Evolutionary conservation across 2,113 vertebrate species (phyloP).

Genomic region (Parotia lawesii): DNA sequence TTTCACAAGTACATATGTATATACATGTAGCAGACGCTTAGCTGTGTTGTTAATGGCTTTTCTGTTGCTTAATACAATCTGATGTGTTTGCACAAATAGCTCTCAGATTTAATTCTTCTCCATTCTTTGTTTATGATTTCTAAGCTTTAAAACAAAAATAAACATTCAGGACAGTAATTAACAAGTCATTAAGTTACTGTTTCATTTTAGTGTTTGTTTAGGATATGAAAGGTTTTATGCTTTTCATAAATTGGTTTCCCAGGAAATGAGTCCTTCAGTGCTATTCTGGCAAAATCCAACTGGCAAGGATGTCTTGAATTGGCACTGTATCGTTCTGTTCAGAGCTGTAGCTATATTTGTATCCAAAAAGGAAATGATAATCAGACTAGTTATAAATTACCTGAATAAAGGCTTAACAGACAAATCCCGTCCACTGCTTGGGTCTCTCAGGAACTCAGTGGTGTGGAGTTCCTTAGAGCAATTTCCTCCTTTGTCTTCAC

Average conservation of each 20-base stretch:
- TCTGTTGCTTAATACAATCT: neutral
- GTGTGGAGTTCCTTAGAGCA: neutral
- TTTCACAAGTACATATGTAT: neutral
- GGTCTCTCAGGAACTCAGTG: neutral
- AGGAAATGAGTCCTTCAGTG: neutral
- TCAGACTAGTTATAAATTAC: neutral
- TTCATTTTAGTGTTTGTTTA: conserved; percentile 14
- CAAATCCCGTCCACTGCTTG: neutral
- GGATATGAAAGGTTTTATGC: neutral
- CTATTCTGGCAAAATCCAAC: neutral
- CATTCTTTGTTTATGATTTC: neutral
- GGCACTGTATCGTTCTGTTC: neutral
- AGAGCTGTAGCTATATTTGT: neutral
- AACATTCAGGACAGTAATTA: neutral
- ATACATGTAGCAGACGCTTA: neutral
- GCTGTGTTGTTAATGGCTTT: neutral
- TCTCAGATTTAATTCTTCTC: neutral
- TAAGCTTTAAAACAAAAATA: neutral
- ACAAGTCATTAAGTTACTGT: neutral
- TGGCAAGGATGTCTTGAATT: neutral
- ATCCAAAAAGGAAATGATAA: neutral
- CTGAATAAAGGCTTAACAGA: neutral
- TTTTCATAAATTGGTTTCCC: neutral
- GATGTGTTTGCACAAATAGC: neutral
- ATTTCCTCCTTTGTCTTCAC: neutral